Evolutionary conservation across 2,113 vertebrate species (phyloP).

Genomic region (Falco punctatus): DNA sequence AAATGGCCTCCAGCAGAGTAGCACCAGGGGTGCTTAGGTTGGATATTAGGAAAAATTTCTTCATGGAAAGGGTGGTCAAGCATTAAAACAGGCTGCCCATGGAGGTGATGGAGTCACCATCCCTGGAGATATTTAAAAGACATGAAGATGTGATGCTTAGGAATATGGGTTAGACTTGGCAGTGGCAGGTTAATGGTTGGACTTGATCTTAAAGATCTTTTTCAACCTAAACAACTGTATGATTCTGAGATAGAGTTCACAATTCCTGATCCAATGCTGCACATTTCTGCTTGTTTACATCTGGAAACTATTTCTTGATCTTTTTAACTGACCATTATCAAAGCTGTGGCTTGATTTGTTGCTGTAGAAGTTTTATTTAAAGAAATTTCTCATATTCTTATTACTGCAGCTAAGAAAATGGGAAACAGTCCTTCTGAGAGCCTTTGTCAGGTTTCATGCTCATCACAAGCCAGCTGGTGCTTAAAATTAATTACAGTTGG

Average conservation of each 20-base stretch:
- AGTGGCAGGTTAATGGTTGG: background rate
- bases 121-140: too few relatives aligned
- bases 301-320: background rate
- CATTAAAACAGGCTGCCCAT: too few relatives aligned
- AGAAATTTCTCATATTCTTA: background rate
- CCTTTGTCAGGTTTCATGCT: conserved; percentile 56
- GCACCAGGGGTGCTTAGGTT: too few relatives aligned
- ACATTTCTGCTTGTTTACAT: background rate
- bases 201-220: background rate
- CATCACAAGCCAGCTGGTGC: conserved; percentile 63
- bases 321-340: background rate
- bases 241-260: background rate
- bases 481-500: conserved; percentile 73
- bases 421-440: conserved; percentile 21
- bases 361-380: background rate
- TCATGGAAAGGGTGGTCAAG: too few relatives aligned
- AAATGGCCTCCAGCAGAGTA: too few relatives aligned
- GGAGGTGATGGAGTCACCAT: too few relatives aligned
- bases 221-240: background rate
- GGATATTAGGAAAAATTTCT: too few relatives aligned
- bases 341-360: background rate
- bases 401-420: background rate
- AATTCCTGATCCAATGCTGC: background rate
- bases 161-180: background rate
- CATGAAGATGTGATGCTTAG: too few relatives aligned